Evolutionary conservation across 2,797 vertebrate genomes (phyloP), one percentile per base, ranked within the genome.

Genomic region (Fringilla coelebs): DNA sequence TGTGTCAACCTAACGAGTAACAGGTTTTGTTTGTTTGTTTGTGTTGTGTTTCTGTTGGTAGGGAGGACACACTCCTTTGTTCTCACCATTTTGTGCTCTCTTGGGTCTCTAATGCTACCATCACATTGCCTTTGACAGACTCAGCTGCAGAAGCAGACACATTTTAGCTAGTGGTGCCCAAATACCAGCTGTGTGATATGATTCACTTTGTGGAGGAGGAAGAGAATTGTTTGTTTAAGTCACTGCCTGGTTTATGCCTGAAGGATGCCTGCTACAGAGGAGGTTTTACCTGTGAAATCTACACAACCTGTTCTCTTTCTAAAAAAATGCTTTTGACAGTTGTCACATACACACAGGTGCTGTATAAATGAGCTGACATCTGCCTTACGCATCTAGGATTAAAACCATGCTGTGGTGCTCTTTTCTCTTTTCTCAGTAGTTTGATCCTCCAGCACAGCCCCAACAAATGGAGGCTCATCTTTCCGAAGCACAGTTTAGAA

Each of bases 1-100:
- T 84, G 17, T 62, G 93, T 82, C 78, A 89, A n/a, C 52, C 52
- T 95, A 95, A 95, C 76, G 79, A 88, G 41, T 78, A 96, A 78
- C 73, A 92, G 83, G 41, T 71, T 93, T 95, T 96, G 81, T 94
- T 97, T 97, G 77, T 84, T 95, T 96, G 93, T 96, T 96, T 96
- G 71, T 67, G n/a, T 54, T 87, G 36, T 92, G 75, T 61, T 93
- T 95, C 89, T 74, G 89, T 95, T 95, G 93, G 90, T 96, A 96
- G 52, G 90, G 89, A 96, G 90, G 63, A 80, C 15, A 3, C 41
- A 22, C 74, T 84, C 88, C 85, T 92, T 96, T 96, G 90, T 94
- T 94, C 90, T 96, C 84, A 92, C 57, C 66, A 70, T 94, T 89
- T 94, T 74, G 16, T 76, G 22, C 83, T 91, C 80, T 63, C 66